Percentiles rank a stretch among this genome's conserved stretches.
Conservation (phyloP, 2,797 vertebrate species). For the Neosalanx taihuensis region DNA sequence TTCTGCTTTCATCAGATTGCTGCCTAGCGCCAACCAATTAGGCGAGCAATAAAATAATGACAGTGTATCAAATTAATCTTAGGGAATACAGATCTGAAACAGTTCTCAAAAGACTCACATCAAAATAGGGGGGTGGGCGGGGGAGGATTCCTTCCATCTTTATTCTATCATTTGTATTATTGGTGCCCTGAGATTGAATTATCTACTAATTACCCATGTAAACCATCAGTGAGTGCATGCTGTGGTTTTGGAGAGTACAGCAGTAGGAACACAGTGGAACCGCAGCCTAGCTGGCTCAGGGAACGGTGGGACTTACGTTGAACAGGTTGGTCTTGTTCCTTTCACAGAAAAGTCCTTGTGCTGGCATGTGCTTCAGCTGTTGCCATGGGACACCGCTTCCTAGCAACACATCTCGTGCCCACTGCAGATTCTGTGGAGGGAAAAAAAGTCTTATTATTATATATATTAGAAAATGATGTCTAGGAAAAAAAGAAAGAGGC, state of each 20-base stretch:
- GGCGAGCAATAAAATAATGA: conserved; percentile 15
- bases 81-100: conserved; percentile 12
- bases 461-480: conserved; percentile 25
- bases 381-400: conserved; percentile 97
- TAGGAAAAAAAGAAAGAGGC: conserved; percentile 22
- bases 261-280: background rate
- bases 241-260: too few species aligned
- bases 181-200: too few species aligned
- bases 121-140: too few species aligned
- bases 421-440: conserved; percentile 90
- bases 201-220: too few species aligned
- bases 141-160: too few species aligned
- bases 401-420: conserved; percentile 99
- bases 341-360: conserved; percentile 99
- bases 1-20: conserved; percentile 38
- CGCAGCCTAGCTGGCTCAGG: background rate
- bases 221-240: too few species aligned
- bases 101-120: too few species aligned
- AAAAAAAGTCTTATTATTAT: conserved; percentile 38
- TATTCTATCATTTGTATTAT: too few species aligned
- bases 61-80: conserved; percentile 32
- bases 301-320: conserved; percentile 85
- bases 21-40: conserved; percentile 36
- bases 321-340: conserved; percentile 99
- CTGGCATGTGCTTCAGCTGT: conserved; percentile 99